These are phyloP conservation scores for Dysdera silvatica DNA, from an alignment of 1,140 invertebrate species.

Conservation along the genomic window DNA sequence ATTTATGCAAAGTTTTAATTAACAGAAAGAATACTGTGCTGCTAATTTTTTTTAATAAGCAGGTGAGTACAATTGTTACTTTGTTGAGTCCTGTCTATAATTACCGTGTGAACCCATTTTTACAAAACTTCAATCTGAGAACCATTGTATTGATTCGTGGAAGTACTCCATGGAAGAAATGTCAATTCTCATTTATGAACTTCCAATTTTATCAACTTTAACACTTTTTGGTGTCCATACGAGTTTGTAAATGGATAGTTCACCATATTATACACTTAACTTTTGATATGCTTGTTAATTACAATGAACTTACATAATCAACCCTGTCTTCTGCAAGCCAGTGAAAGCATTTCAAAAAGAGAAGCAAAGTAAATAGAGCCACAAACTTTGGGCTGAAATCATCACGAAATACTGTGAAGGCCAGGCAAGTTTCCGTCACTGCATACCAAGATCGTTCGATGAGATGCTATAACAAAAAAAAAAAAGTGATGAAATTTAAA, in stretches of 20 bases:
- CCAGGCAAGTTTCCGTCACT: conserved; percentile 95
- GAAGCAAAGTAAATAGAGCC: conserved; percentile 87
- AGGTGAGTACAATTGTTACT: no score
- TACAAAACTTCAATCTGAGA: no score
- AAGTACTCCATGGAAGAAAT: no score
- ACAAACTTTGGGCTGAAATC: conserved; percentile 99
- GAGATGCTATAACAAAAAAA: conserved; percentile 76
- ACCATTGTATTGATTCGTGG: no score
- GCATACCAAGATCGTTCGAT: conserved; percentile 99
- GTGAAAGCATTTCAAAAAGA: conserved; percentile 99
- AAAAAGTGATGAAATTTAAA: no score
- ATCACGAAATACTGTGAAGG: conserved; percentile 98
- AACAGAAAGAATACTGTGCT: no score
- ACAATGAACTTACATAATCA: conserved; percentile 82
- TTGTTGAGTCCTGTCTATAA: no score
- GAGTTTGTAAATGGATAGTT: no score
- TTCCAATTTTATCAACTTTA: not conserved
- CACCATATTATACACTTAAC: not conserved
- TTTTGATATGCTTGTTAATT: not conserved
- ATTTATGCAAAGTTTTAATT: no score
- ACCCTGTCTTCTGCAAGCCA: conserved; percentile 98
- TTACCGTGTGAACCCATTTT: no score
- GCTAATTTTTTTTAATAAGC: no score
- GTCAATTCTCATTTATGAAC: not conserved
- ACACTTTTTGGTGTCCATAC: no score